Conservation (phyloP, 2,113 vertebrate species). For the Speoplatyrhinus poulsoni region DNA sequence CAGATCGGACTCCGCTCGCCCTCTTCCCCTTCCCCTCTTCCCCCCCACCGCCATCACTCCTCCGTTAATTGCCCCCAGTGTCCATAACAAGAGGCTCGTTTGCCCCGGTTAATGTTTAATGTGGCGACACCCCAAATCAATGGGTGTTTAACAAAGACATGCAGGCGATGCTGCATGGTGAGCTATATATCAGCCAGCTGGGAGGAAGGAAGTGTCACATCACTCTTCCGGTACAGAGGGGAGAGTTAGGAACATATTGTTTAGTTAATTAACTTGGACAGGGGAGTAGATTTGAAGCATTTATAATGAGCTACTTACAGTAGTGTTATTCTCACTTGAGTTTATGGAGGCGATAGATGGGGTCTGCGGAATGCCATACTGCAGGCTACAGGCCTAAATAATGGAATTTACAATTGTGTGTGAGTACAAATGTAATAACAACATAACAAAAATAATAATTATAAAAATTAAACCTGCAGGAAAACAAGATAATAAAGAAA, state of each 20-base stretch:
- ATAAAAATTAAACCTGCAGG: too few relatives aligned
- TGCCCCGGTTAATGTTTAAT: conserved; percentile 74
- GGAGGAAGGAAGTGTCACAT: conserved; percentile 61
- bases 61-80: conserved; percentile 72
- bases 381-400: too few relatives aligned
- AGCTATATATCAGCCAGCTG: conserved; percentile 16
- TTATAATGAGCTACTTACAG: conserved; percentile 65
- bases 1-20: conserved; percentile 54
- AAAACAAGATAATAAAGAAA: too few relatives aligned
- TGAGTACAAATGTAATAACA: too few relatives aligned
- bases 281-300: conserved; percentile 53
- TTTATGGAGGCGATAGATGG: conserved; percentile 7
- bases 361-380: neutral
- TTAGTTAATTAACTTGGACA: conserved; percentile 71
- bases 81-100: conserved; percentile 54
- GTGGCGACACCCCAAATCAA: conserved; percentile 71
- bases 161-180: neutral
- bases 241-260: conserved; percentile 45
- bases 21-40: conserved; percentile 44
- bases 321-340: conserved; percentile 45
- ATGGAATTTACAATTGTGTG: too few relatives aligned
- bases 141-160: conserved; percentile 67
- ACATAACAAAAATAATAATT: too few relatives aligned
- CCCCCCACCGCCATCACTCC: conserved; percentile 48
- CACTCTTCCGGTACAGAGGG: conserved; percentile 36